Base-by-base conservation (phyloP, 2,888 invertebrate species). In the Gandaritis pyraliata region DNA sequence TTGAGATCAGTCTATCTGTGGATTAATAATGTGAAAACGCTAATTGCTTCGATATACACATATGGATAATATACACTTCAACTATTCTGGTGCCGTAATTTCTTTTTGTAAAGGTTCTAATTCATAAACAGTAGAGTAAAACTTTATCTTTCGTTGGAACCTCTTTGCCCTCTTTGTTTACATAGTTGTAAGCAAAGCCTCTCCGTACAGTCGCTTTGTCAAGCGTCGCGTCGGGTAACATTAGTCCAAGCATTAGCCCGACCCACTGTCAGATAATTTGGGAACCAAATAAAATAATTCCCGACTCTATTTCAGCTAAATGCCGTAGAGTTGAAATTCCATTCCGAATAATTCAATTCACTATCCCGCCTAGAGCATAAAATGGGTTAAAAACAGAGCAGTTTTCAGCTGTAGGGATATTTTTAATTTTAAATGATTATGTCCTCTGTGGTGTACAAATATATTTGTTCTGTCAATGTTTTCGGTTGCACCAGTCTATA, bases 201-300 rank as follows among this genome's bases (percentile, higher is more conserved):
- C 86, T 86, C 88, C 87, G 88, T 86, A 86, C 87, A 86, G 86
- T 85, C 88, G 88, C 90, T 90, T 90, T 91, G 88, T 90, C 90
- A 90, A 88, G 77, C 85, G 87, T 78, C 83, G 77, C 85, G 87
- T 78, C 83, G 84, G 84, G 82, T 85, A 86, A 88, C 88, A 89
- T 88, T 88, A 88, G 85, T 86, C 83, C 86, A 85, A 86, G 88
- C 88, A 89, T 88, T 88, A 88, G 85, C 87, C 83, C 86, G 85
- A 80, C 85, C 85, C 78, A 81, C 83, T 85, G 88, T 83, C 85
- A 81, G 85, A 88, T 88, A 85, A 87, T 89, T 88, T 85, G 81
- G 79, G 82, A 85, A 82, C 80, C 81, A 86, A 89, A 88, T 85
- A 86, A 82, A 85, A 86, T 86, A 78, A 87, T 81, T 80, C 73